A percentile compares a stretch with the other conserved stretches of the same genome.
Conservation (phyloP, 2,888 invertebrate genomes). For the Timema podura region DNA sequence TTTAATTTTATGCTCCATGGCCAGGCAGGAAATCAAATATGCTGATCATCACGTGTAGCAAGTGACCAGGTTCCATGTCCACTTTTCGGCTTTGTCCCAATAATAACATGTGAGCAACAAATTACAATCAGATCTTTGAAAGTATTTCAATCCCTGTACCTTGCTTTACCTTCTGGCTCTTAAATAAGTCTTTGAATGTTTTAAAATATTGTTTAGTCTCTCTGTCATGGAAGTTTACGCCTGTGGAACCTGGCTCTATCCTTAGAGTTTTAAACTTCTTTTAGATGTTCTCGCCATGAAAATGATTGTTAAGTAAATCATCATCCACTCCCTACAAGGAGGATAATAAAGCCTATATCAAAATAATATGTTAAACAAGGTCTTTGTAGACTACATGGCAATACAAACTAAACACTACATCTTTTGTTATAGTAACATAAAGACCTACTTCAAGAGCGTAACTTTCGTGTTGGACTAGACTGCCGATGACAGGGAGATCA, state of each 20-base stretch:
- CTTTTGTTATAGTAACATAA: no score
- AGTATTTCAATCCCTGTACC: neutral
- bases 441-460: no score
- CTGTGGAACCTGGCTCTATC: neutral
- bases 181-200: neutral
- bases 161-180: neutral
- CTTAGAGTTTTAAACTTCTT: neutral
- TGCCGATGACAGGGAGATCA: no score
- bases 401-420: no score
- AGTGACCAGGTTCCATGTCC: neutral
- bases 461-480: no score
- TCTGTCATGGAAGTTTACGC: neutral
- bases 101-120: neutral
- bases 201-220: neutral
- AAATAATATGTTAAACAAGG: neutral
- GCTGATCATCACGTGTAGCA: neutral
- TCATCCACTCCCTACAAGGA: neutral
- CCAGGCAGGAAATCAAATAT: neutral
- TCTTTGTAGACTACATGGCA: no score
- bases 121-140: neutral
- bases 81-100: neutral
- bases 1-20: neutral
- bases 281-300: neutral
- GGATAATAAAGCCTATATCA: neutral
- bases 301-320: neutral